Evolutionary conservation across 2,888 invertebrate genomes (phyloP), one percentile per base, ranked within the genome.

Genomic region (Ligdia adustata): DNA sequence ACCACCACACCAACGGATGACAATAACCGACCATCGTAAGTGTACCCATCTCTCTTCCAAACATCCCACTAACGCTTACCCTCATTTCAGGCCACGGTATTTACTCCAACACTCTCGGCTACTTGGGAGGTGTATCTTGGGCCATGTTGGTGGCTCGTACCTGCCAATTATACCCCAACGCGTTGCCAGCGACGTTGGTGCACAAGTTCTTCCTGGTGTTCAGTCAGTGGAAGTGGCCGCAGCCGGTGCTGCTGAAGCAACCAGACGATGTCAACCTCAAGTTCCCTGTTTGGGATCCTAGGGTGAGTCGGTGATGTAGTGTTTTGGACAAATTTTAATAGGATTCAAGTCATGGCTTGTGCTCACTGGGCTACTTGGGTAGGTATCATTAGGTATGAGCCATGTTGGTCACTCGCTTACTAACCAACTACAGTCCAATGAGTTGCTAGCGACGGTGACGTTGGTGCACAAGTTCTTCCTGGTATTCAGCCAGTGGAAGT

Each of bases 381-480:
- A 99, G 99, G 99, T 99, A 5, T 98, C 99, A n/a, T n/a, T n/a
- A n/a, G n/a, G n/a, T n/a, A 0, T 99, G 99, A 99, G 99, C 99
- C 1, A 99, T 99, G 97, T 88, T 99, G 42, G 99, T 99, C 0
- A 99, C 99, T 0, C 92, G 99, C n/a, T n/a, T 56, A 98, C 98
- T 0, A 99, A 99, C 80, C 99, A 99, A 81, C 90, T 99, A 22
- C 99, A 99, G 90, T 99, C 99, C 2, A 98, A 98, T 86, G 99
- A 99, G 1, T 93, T 95, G 18, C 96, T 99, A 0, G 95, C 99
- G 1, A 98, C n/a, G n/a, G n/a, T n/a, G n/a, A n/a, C 98, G 0
- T 89, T 99, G 59, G 96, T 99, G 40, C 97, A 99, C 84, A 99
- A 99, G 86, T 99, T 99, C 92, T 99, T 99, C 91, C 93, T 99